A percentile compares a stretch with the other conserved stretches of the same genome.
Conservation (phyloP, 2,888 invertebrate species). For the Blastobasis adustella region DNA sequence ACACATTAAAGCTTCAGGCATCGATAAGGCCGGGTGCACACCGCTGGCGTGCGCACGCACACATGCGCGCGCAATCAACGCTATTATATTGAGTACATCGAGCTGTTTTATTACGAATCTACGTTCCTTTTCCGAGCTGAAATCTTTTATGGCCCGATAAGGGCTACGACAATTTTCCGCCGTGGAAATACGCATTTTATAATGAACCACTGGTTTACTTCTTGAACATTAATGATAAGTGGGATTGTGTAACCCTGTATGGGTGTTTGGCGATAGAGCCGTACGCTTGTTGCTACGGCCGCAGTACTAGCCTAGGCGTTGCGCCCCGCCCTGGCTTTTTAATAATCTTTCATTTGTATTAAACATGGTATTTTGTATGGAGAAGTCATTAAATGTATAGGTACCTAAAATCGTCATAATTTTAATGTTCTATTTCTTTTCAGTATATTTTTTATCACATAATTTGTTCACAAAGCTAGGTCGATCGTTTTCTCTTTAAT, state of each 20-base stretch:
- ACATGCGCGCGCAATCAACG: conserved; percentile 2
- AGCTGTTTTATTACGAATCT: conserved; percentile 32
- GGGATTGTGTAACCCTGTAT: background rate
- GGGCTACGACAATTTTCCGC: conserved; percentile 58
- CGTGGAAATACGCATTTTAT: conserved; percentile 39
- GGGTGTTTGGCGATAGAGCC: no score
- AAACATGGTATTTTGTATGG: no score
- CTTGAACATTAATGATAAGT: conserved; percentile 1
- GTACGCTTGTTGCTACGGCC: no score
- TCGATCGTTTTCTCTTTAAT: no score
- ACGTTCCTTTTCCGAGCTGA: conserved; percentile 28
- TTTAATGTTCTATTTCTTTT: no score
- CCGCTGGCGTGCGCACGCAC: background rate
- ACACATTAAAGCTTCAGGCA: background rate
- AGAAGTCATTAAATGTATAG: no score
- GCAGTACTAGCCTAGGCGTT: no score
- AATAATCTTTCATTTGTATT: no score
- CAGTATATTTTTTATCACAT: no score
- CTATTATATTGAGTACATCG: conserved; percentile 15
- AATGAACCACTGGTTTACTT: conserved; percentile 23
- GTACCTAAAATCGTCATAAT: no score
- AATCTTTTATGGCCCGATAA: conserved; percentile 56
- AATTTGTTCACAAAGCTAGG: no score
- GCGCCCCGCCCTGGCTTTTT: no score
- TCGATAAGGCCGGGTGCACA: background rate